Evolutionary conservation across 1,140 invertebrate species (phyloP).

Genomic region (Ladona fulva): DNA sequence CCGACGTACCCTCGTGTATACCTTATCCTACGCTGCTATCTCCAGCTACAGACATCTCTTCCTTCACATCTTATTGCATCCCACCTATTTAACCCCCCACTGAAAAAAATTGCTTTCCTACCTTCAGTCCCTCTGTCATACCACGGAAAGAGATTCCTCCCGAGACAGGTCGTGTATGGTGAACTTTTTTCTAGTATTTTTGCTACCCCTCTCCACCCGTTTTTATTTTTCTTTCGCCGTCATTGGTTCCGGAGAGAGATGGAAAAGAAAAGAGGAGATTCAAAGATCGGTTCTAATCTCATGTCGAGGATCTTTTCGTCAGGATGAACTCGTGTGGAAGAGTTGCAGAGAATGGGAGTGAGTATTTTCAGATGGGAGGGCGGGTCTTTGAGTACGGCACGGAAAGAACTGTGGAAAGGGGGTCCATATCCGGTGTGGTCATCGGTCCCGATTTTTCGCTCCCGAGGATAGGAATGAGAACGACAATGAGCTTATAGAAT

Average conservation of each 20-base stretch:
- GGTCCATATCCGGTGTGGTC: background rate
- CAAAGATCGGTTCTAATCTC: background rate
- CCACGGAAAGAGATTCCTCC: no score
- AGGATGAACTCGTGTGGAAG: background rate
- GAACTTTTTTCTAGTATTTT: no score
- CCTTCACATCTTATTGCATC: background rate
- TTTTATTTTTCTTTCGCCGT: background rate
- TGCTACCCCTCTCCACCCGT: background rate
- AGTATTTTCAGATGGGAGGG: background rate
- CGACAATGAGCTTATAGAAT: constrained; percentile 3
- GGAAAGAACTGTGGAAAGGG: no score
- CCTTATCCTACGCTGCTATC: background rate
- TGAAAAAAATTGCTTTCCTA: no score
- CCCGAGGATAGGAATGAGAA: background rate
- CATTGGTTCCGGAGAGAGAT: background rate
- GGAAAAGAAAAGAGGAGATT: background rate
- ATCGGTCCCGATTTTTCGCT: background rate
- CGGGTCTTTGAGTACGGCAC: background rate
- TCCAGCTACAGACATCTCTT: background rate
- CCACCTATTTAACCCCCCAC: no score
- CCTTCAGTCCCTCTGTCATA: no score
- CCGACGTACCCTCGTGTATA: background rate
- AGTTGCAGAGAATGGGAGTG: background rate
- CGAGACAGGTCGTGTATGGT: no score
- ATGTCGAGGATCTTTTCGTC: background rate